Evolutionary conservation across 1,140 invertebrate genomes (phyloP).

Genomic region (Drosophila biarmipes): DNA sequence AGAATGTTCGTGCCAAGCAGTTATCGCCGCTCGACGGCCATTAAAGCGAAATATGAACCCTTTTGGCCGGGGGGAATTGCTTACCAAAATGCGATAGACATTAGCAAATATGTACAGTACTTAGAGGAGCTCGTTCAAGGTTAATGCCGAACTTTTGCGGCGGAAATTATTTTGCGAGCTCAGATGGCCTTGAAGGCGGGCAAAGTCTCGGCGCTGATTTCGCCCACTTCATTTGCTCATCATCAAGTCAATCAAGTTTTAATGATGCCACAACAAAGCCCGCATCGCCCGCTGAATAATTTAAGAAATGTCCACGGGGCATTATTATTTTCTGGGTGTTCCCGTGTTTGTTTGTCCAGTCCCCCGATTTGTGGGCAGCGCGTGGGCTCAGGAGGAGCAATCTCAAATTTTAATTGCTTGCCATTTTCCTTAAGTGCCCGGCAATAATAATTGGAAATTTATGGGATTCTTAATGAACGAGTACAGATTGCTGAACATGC

Average conservation of each 20-base stretch:
- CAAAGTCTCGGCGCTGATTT: slow-evolving; percentile 41
- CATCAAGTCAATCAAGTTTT: slow-evolving; percentile 79
- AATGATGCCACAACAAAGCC: slow-evolving; percentile 64
- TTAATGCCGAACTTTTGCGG: slow-evolving; percentile 32
- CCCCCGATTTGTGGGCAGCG: slow-evolving; percentile 25
- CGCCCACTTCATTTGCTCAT: slow-evolving; percentile 36
- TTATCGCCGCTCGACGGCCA: slow-evolving; percentile 27
- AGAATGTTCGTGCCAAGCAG: slow-evolving; percentile 28
- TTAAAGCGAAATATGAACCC: slow-evolving; percentile 41
- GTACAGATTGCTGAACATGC: slow-evolving; percentile 21
- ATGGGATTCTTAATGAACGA: slow-evolving; percentile 24
- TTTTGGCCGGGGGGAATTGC: slow-evolving; percentile 32
- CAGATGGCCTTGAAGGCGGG: slow-evolving; percentile 22
- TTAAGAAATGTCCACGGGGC: slow-evolving; percentile 54
- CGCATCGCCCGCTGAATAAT: slow-evolving; percentile 48
- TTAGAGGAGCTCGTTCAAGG: slow-evolving; percentile 21
- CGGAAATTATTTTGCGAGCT: slow-evolving; percentile 32
- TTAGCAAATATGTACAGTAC: slow-evolving; percentile 31
- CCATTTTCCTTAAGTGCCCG: slow-evolving; percentile 46
- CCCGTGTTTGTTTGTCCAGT: slow-evolving; percentile 10
- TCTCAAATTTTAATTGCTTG: slow-evolving; percentile 55
- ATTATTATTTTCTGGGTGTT: slow-evolving; percentile 48
- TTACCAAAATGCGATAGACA: slow-evolving; percentile 28
- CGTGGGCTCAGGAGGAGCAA: slow-evolving; percentile 29
- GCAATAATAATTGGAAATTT: slow-evolving; percentile 51